Evolutionary conservation across 2,797 vertebrate species (phyloP).

Genomic region (Mallotus villosus): DNA sequence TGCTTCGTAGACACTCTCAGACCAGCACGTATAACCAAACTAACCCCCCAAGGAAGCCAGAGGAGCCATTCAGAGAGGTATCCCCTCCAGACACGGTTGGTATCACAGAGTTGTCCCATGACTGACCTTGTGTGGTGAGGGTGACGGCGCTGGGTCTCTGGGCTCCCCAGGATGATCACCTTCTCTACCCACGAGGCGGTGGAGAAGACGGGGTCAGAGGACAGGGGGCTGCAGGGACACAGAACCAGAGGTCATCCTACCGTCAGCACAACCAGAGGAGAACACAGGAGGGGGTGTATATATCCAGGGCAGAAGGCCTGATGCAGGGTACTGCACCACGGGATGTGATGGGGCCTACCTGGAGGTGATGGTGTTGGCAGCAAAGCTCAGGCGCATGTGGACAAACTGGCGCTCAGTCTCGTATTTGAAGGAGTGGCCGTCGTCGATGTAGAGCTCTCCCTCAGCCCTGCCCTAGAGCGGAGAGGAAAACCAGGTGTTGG

Average conservation of each 20-base stretch:
- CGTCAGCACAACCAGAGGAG: not conserved
- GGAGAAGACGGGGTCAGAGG: constrained; percentile 64
- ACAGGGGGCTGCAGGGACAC: constrained; percentile 60
- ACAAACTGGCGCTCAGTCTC: constrained; percentile 65
- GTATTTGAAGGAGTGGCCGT: constrained; percentile 75
- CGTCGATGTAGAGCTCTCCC: constrained; percentile 78
- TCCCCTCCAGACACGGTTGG: too few species aligned
- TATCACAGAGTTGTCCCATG: not conserved
- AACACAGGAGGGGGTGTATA: too few species aligned
- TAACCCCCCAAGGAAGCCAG: too few species aligned
- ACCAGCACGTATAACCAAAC: too few species aligned
- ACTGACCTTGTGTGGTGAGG: constrained; percentile 64
- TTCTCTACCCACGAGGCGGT: constrained; percentile 76
- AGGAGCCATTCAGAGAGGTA: too few species aligned
- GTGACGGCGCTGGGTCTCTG: constrained; percentile 62
- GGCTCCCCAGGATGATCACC: constrained; percentile 74
- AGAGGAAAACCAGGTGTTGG: not conserved
- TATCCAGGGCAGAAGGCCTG: not conserved
- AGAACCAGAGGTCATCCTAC: not conserved
- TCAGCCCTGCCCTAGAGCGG: constrained; percentile 67
- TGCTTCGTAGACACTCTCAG: not conserved
- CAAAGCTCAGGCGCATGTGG: constrained; percentile 70
- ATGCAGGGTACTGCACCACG: too few species aligned
- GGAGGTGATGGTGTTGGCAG: constrained; percentile 63
- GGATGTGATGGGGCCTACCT: constrained; percentile 57